These are phyloP conservation scores for Petroica traversi DNA, from an alignment of 2,113 vertebrate species.

Conservation along the genomic window DNA sequence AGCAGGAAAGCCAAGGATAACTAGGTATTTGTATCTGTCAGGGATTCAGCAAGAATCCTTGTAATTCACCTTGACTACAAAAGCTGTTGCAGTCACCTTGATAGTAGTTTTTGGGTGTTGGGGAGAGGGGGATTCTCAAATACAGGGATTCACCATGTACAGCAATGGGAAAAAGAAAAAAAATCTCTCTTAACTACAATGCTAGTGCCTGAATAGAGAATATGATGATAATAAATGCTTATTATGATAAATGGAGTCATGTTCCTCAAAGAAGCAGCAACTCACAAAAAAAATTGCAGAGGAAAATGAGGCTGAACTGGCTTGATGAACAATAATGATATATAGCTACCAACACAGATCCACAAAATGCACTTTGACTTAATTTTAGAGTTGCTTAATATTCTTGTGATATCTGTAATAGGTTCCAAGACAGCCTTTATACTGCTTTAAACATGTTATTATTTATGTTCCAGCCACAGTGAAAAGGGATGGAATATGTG, in stretches of 20 bases:
- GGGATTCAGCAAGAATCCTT: constrained; percentile 6
- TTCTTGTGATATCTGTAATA: neutral
- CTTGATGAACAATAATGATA: neutral
- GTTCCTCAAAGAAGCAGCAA: neutral
- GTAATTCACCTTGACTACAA: constrained; percentile 17
- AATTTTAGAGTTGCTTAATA: constrained; percentile 27
- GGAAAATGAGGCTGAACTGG: neutral
- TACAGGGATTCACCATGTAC: neutral
- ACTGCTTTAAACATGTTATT: constrained; percentile 1
- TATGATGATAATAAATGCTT: neutral
- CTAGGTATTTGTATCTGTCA: neutral
- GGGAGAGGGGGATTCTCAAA: neutral
- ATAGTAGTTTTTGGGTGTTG: neutral
- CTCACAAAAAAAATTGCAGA: neutral
- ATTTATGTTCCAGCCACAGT: neutral
- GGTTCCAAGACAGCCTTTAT: neutral
- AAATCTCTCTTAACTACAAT: neutral
- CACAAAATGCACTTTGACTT: neutral
- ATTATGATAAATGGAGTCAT: neutral
- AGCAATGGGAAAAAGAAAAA: too few relatives aligned
- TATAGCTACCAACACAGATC: neutral
- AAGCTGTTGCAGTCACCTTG: neutral
- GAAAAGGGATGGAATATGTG: neutral
- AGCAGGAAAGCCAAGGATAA: constrained; percentile 39
- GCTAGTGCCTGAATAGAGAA: neutral